Base-by-base conservation (phyloP, 2,888 invertebrate species). In the Nemotelus pantherinus region DNA sequence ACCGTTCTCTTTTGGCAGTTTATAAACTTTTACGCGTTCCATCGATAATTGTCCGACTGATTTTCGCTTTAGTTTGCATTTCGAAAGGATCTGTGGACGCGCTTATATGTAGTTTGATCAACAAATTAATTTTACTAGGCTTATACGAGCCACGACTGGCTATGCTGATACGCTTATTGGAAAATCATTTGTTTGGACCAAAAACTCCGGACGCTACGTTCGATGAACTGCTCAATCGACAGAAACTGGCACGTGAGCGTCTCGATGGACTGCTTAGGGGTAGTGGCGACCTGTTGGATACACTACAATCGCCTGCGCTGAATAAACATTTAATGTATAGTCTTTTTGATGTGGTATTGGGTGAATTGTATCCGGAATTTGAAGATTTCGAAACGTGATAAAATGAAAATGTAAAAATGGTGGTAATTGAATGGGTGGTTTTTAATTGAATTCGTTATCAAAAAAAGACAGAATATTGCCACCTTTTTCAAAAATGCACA, bases 251-350 rank as follows among this genome's bases (percentile, higher is more conserved):
- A 1, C 86, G 88, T 2, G 78, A 79, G 0, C 87, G 87, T 78
- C 83, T 91, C 10, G 82, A 87, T 60, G 81, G 82, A 0, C 75
- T 84, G 3, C 81, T 87, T n/a, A 81, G 81, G 2, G 89, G 89
- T 65, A 85, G 89, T 79, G 87, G 87, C 44, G 81, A 87, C n/a
- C 80, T 91, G 77, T 89, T 88, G 74, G 85, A 87, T 77, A 85
- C 88, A 67, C 82, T 89, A 63, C 89, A 92, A 85, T 86, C 88
- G 79, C 91, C 91, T 10, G 87, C 89, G 5, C 87, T 90, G 2
- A 92, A 92, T 81, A 92, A 92, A 85, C 91, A 91, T 91, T 87
- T 96, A 81, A 91, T 92, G 80, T 95, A 96, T 86, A 91, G 92
- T 82, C 88, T 96, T 75, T 86, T 96, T 81, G 97, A 97, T 85